Conservation (phyloP, 1,140 invertebrate genomes). For the Anoplophora glabripennis region DNA sequence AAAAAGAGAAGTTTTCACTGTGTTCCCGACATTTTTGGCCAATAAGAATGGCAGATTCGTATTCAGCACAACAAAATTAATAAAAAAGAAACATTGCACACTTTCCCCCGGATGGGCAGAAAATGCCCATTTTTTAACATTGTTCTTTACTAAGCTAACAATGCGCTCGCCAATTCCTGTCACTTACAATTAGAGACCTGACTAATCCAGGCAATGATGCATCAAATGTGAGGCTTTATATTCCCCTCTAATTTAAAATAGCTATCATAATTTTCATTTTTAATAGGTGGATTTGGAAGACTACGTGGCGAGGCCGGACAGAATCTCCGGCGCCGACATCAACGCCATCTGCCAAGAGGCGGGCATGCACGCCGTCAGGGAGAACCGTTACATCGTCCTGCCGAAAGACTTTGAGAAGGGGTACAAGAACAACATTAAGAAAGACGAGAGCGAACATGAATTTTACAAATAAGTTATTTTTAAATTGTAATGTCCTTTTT, state of each 20-base stretch:
- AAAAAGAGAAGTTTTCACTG: too few relatives aligned
- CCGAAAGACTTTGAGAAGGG: conserved; percentile 99
- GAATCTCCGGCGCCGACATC: conserved; percentile 98
- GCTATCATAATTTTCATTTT: background rate
- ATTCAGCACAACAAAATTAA: too few relatives aligned
- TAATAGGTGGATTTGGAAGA: conserved; percentile 91
- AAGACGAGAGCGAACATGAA: conserved; percentile 98
- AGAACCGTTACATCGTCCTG: conserved; percentile 97
- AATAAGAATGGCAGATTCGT: too few relatives aligned
- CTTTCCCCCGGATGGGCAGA: too few relatives aligned
- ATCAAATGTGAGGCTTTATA: too few relatives aligned
- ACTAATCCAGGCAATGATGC: too few relatives aligned
- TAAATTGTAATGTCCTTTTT: background rate
- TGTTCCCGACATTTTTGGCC: too few relatives aligned
- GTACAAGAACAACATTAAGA: conserved; percentile 99
- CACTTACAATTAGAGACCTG: too few relatives aligned
- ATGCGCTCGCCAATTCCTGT: too few relatives aligned
- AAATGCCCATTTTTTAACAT: too few relatives aligned
- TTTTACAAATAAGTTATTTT: conserved; percentile 90
- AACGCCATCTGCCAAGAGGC: conserved; percentile 99
- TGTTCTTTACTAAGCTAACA: too few relatives aligned
- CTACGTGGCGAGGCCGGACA: conserved; percentile 96
- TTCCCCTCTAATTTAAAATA: background rate
- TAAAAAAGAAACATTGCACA: too few relatives aligned
- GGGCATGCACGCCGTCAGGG: conserved; percentile 92